These are phyloP conservation scores for Colletes latitarsis DNA, from an alignment of 1,140 invertebrate genomes.

Conservation along the genomic window DNA sequence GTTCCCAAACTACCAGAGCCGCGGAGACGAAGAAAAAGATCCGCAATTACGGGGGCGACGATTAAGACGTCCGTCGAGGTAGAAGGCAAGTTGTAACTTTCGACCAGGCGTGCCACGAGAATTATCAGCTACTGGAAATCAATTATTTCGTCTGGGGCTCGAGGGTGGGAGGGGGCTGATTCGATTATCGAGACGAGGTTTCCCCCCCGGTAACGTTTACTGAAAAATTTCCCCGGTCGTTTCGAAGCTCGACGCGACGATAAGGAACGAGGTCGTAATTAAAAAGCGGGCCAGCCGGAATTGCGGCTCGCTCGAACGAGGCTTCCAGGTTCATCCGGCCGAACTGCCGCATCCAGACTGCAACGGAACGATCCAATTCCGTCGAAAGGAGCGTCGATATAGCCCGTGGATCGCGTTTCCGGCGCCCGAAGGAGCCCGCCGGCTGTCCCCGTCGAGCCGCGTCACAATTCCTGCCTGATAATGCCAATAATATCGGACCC, in stretches of 20 bases:
- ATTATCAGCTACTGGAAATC: neutral
- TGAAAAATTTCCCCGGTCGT: neutral
- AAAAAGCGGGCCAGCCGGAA: conserved; percentile 15
- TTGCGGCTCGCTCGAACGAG: conserved; percentile 11
- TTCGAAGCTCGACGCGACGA: neutral
- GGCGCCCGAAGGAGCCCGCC: conserved; percentile 1
- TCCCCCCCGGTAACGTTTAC: neutral
- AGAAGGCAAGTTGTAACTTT: too few species aligned
- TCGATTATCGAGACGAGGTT: conserved; percentile 11
- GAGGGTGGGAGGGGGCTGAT: neutral
- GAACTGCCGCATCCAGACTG: conserved; percentile 11
- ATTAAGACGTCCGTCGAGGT: too few species aligned
- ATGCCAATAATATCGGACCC: conserved; percentile 56
- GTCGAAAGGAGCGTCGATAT: conserved; percentile 25
- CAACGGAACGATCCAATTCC: conserved; percentile 38
- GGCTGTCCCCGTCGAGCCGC: conserved; percentile 9
- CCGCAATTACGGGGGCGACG: too few species aligned
- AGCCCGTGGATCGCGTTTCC: neutral
- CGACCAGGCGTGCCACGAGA: too few species aligned
- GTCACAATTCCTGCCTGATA: conserved; percentile 56
- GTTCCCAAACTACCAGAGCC: too few species aligned
- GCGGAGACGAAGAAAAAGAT: too few species aligned
- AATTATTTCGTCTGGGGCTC: neutral
- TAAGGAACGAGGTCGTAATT: conserved; percentile 39
- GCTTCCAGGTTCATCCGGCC: conserved; percentile 13